Evolutionary conservation across 1,140 invertebrate genomes (phyloP), one percentile per base, ranked within the genome.

Genomic region (Bombus haemorrhoidalis): DNA sequence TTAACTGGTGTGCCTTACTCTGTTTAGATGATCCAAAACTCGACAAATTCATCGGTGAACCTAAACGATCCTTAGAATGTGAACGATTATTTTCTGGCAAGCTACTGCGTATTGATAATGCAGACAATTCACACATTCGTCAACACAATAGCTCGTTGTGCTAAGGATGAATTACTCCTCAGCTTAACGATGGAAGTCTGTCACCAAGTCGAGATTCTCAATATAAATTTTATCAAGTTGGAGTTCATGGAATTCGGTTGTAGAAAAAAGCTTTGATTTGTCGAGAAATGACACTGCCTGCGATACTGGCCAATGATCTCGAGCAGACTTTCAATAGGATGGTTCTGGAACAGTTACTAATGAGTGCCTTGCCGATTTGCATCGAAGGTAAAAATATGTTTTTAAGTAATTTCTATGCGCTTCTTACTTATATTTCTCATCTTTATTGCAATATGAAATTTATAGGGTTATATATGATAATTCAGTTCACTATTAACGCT

Each of bases 151-250:
- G 77, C 75, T 8, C 88, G 91, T 32, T 90, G 86, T 22, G 90
- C 86, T 18, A 90, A 87, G 28, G 91, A 93, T 32, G 86, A 87
- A 1, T 84, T 91, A 25, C 91, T 91, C 68, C 89, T 91, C 37
- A 86, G 85, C 22, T 43, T 90, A 13, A 76, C 86, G 10, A 90
- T 90, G 86, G 81, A 90, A 9, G 47, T 90, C 1, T 90, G 88
- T 39, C 83, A 80, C 1, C 88, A 90, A 28, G 86, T 90, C 57
- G 79, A 90, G 39, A 18, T 90, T 32, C 73, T 87, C 1, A 57
- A 83, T 32, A 87, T 71, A 68, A 76, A 83, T 9, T 62, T 90
- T 0, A 66, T 72, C 13, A 32, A 88, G 5, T 73, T 89, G 9
- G n/a, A 83, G n/a, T 9, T 39, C 79, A 90, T 41, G 2, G n/a